phyloP scores from a whole-genome alignment of 1,140 invertebrate species.

The Penaeus vannamei region DNA sequence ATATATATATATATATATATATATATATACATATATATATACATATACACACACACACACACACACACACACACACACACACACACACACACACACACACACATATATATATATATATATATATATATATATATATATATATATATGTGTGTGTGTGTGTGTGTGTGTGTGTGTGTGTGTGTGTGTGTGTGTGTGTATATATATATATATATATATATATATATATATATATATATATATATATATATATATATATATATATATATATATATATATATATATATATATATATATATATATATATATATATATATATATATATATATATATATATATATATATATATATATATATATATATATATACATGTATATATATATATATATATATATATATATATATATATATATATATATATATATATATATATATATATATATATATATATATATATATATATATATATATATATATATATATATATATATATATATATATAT shows the following conservation, averaged over 20 bases:
- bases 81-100: no score
- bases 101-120: no score
- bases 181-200: not conserved
- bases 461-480: not conserved
- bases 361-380: not conserved
- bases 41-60: not conserved
- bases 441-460: not conserved
- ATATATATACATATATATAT: not conserved
- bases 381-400: not conserved
- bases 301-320: not conserved
- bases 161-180: no score
- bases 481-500: not conserved
- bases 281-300: no score
- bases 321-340: not conserved
- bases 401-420: not conserved
- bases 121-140: no score
- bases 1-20: not conserved
- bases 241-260: not conserved
- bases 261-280: no score
- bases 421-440: not conserved
- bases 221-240: slow-evolving; percentile 33
- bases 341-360: not conserved
- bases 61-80: not conserved
- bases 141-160: no score
- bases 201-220: slow-evolving; percentile 33